A percentile compares a stretch with the other conserved stretches of the same genome.
phyloP scores from a whole-genome alignment of 2,797 vertebrate species.

The Ficedula albicollis region DNA sequence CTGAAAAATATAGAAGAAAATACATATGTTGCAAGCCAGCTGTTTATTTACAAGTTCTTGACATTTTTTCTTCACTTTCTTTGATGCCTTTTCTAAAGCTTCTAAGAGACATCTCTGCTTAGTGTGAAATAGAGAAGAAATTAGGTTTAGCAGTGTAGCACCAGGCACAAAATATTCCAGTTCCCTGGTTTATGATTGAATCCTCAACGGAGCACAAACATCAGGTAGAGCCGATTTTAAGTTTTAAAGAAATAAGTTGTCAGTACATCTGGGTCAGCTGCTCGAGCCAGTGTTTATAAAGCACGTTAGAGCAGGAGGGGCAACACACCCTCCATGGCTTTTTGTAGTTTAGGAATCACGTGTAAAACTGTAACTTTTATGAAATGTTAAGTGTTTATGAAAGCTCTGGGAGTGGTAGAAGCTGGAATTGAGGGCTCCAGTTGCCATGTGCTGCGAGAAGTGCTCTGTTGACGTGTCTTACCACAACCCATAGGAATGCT shows the following conservation, averaged over 20 bases:
- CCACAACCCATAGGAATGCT: constrained; percentile 66
- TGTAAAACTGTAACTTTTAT: constrained; percentile 75
- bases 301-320: constrained; percentile 39
- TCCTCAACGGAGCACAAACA: background rate
- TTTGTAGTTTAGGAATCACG: constrained; percentile 60
- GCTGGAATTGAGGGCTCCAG: background rate
- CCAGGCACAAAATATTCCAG: constrained; percentile 61
- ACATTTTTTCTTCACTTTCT: constrained; percentile 74
- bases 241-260: constrained; percentile 64
- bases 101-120: constrained; percentile 70
- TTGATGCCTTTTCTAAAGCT: constrained; percentile 74
- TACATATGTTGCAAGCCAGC: constrained; percentile 81
- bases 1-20: constrained; percentile 83
- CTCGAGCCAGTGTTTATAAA: constrained; percentile 68
- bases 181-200: constrained; percentile 47
- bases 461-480: constrained; percentile 21
- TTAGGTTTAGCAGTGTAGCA: constrained; percentile 62
- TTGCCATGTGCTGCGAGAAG: background rate
- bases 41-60: constrained; percentile 82
- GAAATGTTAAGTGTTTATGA: constrained; percentile 77
- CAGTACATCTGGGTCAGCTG: constrained; percentile 65
- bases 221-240: constrained; percentile 72
- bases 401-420: constrained; percentile 64
- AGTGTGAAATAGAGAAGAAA: constrained; percentile 74
- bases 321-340: background rate